phyloP scores from a whole-genome alignment of 2,888 invertebrate species.

The Terebella lapidaria region DNA sequence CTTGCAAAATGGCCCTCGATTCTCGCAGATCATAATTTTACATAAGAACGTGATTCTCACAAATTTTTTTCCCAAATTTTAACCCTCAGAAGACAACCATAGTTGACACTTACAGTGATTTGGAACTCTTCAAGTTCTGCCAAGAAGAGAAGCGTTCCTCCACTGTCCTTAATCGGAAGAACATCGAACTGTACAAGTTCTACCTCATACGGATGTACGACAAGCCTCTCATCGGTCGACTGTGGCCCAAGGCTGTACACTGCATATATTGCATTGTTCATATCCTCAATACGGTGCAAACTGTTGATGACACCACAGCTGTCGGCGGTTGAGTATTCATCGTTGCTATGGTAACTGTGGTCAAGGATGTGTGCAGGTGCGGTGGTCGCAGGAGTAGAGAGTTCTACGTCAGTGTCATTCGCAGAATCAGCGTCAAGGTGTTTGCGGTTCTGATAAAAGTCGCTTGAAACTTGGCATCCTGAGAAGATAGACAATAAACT shows the following conservation, averaged over 20 bases:
- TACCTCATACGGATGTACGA: not conserved
- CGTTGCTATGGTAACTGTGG: not conserved
- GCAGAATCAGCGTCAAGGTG: too few relatives aligned
- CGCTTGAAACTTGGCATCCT: too few relatives aligned
- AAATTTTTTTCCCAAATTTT: too few relatives aligned
- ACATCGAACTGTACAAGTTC: constrained; percentile 10
- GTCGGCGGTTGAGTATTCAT: too few relatives aligned
- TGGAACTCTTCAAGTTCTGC: not conserved
- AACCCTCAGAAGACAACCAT: too few relatives aligned
- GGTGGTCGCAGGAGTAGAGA: not conserved
- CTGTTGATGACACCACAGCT: not conserved
- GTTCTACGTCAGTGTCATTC: not conserved
- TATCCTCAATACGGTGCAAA: not conserved
- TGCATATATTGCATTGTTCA: not conserved
- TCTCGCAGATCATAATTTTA: too few relatives aligned
- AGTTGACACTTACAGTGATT: not conserved
- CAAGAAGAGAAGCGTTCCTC: constrained; percentile 13
- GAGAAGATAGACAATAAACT: too few relatives aligned
- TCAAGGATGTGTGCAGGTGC: not conserved
- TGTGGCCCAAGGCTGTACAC: not conserved
- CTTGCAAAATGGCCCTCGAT: too few relatives aligned
- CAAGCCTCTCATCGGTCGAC: not conserved
- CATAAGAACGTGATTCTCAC: too few relatives aligned
- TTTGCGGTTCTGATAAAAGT: too few relatives aligned
- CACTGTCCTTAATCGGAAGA: constrained; percentile 16